Evolutionary conservation across 2,888 invertebrate genomes (phyloP).

Genomic region (Drosophila borealis): DNA sequence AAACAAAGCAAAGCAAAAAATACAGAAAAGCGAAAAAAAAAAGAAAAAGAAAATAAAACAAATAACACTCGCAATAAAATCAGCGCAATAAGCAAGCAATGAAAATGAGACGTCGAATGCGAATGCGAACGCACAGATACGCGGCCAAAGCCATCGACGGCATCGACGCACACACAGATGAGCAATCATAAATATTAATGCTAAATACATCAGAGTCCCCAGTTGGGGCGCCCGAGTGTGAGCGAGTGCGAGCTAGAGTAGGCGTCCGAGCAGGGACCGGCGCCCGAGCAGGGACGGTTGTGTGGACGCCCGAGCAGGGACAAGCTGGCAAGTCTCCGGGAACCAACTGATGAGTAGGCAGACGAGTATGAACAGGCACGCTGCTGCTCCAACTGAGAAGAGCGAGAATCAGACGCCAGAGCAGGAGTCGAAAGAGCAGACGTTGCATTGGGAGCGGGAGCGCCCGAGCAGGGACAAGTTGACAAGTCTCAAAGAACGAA

Average conservation of each 20-base stretch:
- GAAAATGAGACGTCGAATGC: constrained; percentile 55
- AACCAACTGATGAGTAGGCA: no score
- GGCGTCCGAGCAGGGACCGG: no score
- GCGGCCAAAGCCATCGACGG: constrained; percentile 18
- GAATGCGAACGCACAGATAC: constrained; percentile 13
- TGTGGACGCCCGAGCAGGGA: no score
- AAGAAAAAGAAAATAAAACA: constrained; percentile 9
- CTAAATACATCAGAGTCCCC: constrained; percentile 61
- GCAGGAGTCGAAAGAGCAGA: no score
- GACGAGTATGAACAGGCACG: no score
- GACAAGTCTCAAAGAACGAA: not conserved
- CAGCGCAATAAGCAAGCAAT: constrained; percentile 77
- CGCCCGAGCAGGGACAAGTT: no score
- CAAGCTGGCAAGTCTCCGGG: no score
- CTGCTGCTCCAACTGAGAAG: not conserved
- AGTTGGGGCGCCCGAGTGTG: not conserved
- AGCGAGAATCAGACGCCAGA: not conserved
- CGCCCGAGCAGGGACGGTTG: not conserved
- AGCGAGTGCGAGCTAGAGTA: not conserved
- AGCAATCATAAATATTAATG: constrained; percentile 79
- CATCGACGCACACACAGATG: constrained; percentile 57
- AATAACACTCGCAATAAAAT: constrained; percentile 75
- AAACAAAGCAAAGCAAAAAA: constrained; percentile 13
- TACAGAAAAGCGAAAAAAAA: not conserved
- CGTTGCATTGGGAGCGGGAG: no score